Evolutionary conservation across 1,140 invertebrate genomes (phyloP), one percentile per base, ranked within the genome.

Genomic region (Penaeus vannamei): DNA sequence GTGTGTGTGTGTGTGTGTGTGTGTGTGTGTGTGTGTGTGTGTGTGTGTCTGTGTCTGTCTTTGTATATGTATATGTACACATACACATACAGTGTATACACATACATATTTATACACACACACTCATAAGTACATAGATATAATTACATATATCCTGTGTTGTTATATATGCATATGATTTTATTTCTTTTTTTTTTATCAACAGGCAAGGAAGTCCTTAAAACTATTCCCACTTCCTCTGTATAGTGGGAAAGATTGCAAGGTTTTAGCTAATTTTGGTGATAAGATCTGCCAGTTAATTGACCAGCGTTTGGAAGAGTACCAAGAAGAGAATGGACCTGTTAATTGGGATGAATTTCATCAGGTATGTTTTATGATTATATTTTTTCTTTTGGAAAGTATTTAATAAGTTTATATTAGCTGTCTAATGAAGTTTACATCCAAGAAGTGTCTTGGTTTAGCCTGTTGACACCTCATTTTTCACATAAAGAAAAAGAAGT

Each of bases 181-280:
- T 85, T 91, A 62, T 72, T 91, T 72, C 61, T 76, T 90, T 59
- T 76, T 90, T n/a, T 90, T 86, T 92, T 91, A 89, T 86, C 92
- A 91, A 59, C 90, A 95, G 94, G 97, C 97, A 7, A 92, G 98
- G 23, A 92, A 94, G 81, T 96, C 97, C 0, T 92, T 99, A 26
- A 95, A 93, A 91, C 97, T 95, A 93, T 99, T 96, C 94, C 98
- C 98, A 1, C 92, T 98, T 82, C 95, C 94, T 0, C 92, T 99
- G 26, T 93, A 95, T 89, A 94, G 94, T 91, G 98, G 97, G 2
- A 95, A 95, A 92, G 97, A 98, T 91, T 98, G 97, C 93, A 95
- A 95, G 89, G 95, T 98, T 77, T 92, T 99, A 23, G 95, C 97
- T 91, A 95, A 97, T 91, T 98, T 99, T 94, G 97, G 97, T 60